These are phyloP conservation scores for Strigamia transsilvanica DNA, from an alignment of 2,888 invertebrate genomes.

Conservation along the genomic window DNA sequence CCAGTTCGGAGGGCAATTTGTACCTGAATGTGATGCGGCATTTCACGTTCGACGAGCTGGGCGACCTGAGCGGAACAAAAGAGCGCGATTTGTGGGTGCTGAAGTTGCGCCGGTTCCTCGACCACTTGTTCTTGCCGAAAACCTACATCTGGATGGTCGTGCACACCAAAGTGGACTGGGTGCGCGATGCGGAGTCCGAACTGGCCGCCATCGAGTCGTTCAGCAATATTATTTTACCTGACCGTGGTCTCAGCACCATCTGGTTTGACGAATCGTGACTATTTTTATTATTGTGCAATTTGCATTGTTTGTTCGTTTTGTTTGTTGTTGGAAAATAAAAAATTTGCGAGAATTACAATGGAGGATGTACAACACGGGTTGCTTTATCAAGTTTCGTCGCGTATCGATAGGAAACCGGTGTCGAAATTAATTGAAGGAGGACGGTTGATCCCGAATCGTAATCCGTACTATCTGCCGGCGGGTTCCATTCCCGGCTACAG, in stretches of 20 bases:
- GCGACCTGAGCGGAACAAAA: neutral
- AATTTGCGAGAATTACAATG: neutral
- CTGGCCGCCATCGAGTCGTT: neutral
- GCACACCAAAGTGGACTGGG: neutral
- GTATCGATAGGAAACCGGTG: neutral
- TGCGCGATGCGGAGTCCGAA: neutral
- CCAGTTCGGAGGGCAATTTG: neutral
- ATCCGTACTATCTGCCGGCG: neutral
- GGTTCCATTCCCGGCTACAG: neutral
- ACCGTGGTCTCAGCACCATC: neutral
- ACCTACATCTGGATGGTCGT: neutral
- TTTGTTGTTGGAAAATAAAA: neutral
- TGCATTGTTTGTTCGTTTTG: neutral
- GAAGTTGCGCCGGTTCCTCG: neutral
- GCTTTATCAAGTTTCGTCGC: neutral
- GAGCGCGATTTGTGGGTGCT: neutral
- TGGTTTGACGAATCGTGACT: neutral
- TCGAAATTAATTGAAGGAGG: neutral
- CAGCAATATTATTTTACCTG: conserved; percentile 6
- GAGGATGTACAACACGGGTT: neutral
- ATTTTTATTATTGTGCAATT: neutral
- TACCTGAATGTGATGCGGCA: neutral
- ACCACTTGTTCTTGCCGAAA: neutral
- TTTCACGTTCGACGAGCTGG: neutral
- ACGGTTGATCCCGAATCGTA: neutral